Conservation (phyloP, 1,140 invertebrate genomes). For the Sitobion miscanthi region DNA sequence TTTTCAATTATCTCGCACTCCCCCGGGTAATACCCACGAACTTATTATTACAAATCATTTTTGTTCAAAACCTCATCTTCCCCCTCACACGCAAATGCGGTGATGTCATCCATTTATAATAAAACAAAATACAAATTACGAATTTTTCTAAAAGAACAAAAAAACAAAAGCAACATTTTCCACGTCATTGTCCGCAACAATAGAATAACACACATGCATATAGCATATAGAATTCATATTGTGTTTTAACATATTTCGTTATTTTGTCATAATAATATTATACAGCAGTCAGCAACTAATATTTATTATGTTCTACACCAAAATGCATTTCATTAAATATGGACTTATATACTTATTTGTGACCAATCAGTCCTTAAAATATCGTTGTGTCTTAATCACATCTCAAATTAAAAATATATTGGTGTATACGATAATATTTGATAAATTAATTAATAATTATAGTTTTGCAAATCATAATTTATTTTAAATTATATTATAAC, state of each 20-base stretch:
- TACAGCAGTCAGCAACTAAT: background rate
- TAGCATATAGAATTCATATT: background rate
- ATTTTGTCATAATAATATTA: background rate
- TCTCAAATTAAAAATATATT: background rate
- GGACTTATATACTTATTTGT: background rate
- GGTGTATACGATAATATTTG: background rate
- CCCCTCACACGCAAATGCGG: background rate
- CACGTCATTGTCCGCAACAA: background rate
- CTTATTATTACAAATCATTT: slow-evolving; percentile 25
- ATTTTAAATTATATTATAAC: background rate
- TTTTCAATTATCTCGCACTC: slow-evolving; percentile 30
- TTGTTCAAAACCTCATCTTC: background rate
- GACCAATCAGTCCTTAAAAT: background rate
- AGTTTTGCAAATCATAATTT: background rate
- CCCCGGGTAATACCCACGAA: slow-evolving; percentile 9
- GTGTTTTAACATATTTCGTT: background rate
- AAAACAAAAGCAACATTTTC: background rate
- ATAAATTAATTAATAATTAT: background rate
- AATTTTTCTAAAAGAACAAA: background rate
- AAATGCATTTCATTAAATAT: background rate
- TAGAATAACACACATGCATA: background rate
- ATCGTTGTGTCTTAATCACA: background rate
- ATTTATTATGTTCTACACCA: background rate
- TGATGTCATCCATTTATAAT: background rate
- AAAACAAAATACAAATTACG: background rate